phyloP scores from a whole-genome alignment of 2,113 vertebrate genomes.

The Corvus hawaiiensis region DNA sequence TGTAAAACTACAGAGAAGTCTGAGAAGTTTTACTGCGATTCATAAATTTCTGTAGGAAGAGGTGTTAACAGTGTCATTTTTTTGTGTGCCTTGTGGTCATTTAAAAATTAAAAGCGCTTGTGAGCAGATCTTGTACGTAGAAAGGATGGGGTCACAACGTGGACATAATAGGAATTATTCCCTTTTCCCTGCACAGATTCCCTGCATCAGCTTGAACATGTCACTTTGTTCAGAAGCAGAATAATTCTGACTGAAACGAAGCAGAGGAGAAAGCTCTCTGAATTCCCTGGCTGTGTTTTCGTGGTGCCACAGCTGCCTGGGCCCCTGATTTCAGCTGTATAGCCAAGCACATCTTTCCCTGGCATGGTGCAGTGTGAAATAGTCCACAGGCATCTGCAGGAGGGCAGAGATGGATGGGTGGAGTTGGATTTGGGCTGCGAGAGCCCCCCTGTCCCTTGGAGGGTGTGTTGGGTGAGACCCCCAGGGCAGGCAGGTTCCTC shows the following conservation, averaged over 20 bases:
- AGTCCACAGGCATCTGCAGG: neutral
- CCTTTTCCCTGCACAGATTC: neutral
- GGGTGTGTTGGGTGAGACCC: neutral
- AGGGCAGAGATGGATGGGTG: neutral
- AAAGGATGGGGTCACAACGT: neutral
- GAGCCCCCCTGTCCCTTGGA: no score
- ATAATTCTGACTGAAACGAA: neutral
- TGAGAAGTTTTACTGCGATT: constrained; percentile 28
- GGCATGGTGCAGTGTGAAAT: rapidly evolving
- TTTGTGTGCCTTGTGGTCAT: neutral
- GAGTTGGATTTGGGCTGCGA: rapidly evolving
- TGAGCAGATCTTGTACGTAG: rapidly evolving
- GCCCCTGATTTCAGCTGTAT: neutral
- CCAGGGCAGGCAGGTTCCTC: neutral
- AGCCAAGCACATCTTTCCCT: neutral
- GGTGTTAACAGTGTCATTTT: neutral
- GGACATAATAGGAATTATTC: neutral
- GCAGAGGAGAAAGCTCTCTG: neutral
- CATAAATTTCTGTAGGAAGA: neutral
- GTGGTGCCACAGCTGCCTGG: neutral
- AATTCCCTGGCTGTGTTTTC: neutral
- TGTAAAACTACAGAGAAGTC: constrained; percentile 7
- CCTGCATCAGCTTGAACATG: rapidly evolving
- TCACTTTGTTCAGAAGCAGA: neutral
- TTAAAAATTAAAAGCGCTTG: neutral